Evolutionary conservation across 2,888 invertebrate species (phyloP).

Genomic region (Eilema griseolum): DNA sequence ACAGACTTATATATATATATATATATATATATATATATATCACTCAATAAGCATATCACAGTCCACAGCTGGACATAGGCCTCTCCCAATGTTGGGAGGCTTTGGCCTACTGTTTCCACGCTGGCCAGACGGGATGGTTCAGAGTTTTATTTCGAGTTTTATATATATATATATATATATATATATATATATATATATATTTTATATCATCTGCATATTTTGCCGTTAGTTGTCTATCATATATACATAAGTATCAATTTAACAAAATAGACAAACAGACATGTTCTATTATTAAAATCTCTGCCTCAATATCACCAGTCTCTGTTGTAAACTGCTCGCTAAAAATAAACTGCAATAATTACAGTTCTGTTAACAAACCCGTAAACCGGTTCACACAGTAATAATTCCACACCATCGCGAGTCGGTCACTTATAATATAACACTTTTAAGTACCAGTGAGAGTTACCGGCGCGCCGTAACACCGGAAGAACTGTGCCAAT

Average conservation of each 20-base stretch:
- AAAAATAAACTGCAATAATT: conserved; percentile 1
- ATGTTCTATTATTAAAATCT: not conserved
- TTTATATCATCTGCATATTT: no score
- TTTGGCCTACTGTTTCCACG: no score
- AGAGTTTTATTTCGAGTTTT: no score
- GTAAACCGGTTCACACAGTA: conserved; percentile 5
- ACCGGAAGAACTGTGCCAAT: conserved; percentile 13
- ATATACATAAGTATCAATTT: not conserved
- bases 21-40: no score
- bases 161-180: no score
- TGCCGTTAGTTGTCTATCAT: no score
- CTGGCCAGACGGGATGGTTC: no score
- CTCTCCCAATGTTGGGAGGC: no score
- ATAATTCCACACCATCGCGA: conserved; percentile 3
- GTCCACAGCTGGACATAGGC: no score
- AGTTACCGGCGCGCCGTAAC: conserved; percentile 12
- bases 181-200: no score
- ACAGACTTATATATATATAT: no score
- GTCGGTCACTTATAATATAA: conserved; percentile 5
- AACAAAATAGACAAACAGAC: not conserved
- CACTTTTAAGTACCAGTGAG: not conserved
- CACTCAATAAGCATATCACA: no score
- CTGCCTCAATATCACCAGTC: not conserved
- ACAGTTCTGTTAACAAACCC: not conserved
- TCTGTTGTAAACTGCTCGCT: not conserved